Percentiles rank a stretch among this genome's conserved stretches.
Evolutionary conservation across 2,888 invertebrate genomes (phyloP).

Genomic region (Philereme transversata): DNA sequence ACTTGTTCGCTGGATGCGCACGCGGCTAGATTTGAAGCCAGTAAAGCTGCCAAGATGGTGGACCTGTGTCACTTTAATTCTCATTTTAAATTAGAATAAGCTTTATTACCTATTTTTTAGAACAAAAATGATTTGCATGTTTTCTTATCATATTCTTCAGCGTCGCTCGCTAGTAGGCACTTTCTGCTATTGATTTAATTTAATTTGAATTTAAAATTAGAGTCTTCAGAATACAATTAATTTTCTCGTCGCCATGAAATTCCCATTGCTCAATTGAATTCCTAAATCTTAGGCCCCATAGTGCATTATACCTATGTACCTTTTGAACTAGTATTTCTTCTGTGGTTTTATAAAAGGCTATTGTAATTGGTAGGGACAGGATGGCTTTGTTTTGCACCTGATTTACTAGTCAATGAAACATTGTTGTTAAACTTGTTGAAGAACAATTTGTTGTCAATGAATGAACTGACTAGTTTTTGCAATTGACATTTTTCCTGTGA

Average conservation of each 20-base stretch:
- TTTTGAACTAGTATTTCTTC: not conserved
- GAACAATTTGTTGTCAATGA: slow-evolving; percentile 27
- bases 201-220: too few species aligned
- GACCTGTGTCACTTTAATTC: not conserved
- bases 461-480: slow-evolving; percentile 17
- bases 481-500: slow-evolving; percentile 10
- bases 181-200: too few species aligned
- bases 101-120: not conserved
- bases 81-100: not conserved
- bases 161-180: too few species aligned
- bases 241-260: too few species aligned
- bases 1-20: slow-evolving; percentile 23
- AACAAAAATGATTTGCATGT: not conserved
- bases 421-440: slow-evolving; percentile 24
- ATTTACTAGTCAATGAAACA: slow-evolving; percentile 19
- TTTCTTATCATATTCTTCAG: too few species aligned
- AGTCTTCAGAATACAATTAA: too few species aligned
- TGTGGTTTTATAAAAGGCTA: slow-evolving; percentile 1
- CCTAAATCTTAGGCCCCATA: not conserved
- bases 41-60: not conserved
- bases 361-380: slow-evolving; percentile 28
- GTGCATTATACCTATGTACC: not conserved
- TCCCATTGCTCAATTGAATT: too few species aligned
- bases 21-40: slow-evolving; percentile 7
- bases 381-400: slow-evolving; percentile 23